These are phyloP conservation scores for Climacteris rufus DNA, from an alignment of 2,113 vertebrate genomes.

Conservation along the genomic window DNA sequence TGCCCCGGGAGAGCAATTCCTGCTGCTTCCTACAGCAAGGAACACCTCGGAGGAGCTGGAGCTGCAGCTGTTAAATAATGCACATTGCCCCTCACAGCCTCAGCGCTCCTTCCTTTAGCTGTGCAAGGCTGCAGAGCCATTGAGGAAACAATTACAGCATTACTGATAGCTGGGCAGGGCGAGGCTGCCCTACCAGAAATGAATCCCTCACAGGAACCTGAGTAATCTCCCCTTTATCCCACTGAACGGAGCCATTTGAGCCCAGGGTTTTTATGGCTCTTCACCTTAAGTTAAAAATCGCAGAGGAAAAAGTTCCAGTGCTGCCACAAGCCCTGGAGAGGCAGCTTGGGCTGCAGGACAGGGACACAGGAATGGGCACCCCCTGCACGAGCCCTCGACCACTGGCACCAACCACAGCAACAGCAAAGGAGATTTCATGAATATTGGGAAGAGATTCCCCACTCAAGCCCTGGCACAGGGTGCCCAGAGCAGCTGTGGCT, in stretches of 20 bases:
- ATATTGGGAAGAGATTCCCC: background rate
- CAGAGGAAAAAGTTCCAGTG: background rate
- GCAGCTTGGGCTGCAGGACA: background rate
- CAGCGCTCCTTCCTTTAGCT: background rate
- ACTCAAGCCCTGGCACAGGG: background rate
- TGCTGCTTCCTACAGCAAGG: background rate
- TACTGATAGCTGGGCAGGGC: background rate
- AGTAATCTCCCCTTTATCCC: background rate
- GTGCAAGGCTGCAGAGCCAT: background rate
- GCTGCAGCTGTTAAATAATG: background rate
- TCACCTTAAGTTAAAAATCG: background rate
- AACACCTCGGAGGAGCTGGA: background rate
- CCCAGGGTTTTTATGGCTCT: background rate
- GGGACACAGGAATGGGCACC: rapidly evolving
- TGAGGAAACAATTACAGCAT: background rate
- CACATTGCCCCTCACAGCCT: background rate
- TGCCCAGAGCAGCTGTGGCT: background rate
- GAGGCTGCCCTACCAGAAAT: background rate
- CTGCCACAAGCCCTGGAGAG: rapidly evolving
- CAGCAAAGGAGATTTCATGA: rapidly evolving
- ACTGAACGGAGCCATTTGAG: background rate
- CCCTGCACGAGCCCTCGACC: rapidly evolving
- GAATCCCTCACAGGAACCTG: background rate
- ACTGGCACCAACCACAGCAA: rapidly evolving
- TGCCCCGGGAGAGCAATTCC: too few relatives aligned